Evolutionary conservation across 1,140 invertebrate genomes (phyloP).

Genomic region (Bombus vancouverensis): DNA sequence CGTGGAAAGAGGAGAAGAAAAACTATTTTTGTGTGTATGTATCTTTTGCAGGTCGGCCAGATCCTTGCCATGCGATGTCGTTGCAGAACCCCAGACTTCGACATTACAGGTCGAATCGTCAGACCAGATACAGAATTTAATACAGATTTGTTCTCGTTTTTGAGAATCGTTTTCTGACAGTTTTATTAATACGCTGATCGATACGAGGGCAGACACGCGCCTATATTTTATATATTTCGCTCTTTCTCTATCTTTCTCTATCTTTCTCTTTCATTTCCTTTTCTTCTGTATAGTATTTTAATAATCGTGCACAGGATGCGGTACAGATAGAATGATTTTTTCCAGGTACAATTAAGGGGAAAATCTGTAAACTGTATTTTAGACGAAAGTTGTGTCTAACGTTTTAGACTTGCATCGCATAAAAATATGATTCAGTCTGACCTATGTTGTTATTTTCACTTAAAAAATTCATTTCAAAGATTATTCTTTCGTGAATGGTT

Average conservation of each 20-base stretch:
- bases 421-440: too few relatives aligned
- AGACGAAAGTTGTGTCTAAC: too few relatives aligned
- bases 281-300: not conserved
- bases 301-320: not conserved
- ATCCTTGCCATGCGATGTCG: constrained; percentile 82
- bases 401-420: too few relatives aligned
- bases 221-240: constrained; percentile 26
- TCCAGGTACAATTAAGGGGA: not conserved
- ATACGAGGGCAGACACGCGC: constrained; percentile 50
- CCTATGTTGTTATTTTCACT: too few relatives aligned
- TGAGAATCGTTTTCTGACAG: constrained; percentile 30
- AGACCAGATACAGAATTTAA: constrained; percentile 55
- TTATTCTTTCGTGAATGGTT: too few relatives aligned
- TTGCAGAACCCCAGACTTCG: constrained; percentile 82
- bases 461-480: too few relatives aligned
- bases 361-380: not conserved
- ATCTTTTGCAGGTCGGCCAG: constrained; percentile 81
- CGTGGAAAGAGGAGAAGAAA: constrained; percentile 11
- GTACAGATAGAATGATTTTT: not conserved
- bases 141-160: constrained; percentile 33
- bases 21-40: constrained; percentile 71
- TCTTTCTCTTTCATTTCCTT: not conserved
- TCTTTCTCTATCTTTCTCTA: constrained; percentile 8
- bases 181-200: constrained; percentile 55
- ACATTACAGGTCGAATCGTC: constrained; percentile 82